Evolutionary conservation across 2,797 vertebrate genomes (phyloP).

Genomic region (Chelidonichthys spinosus): DNA sequence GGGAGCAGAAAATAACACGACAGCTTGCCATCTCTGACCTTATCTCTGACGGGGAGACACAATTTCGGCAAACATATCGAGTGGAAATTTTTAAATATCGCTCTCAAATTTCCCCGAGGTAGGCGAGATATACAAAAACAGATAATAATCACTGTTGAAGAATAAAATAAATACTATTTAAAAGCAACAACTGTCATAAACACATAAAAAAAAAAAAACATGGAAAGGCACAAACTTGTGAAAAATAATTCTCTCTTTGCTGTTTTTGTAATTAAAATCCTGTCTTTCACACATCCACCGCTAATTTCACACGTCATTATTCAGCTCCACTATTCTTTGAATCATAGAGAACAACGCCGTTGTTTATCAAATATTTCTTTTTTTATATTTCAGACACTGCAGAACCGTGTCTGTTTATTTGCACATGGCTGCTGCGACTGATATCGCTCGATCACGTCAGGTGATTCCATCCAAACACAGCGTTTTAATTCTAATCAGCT

Average conservation of each 20-base stretch:
- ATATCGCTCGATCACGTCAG: conserved; percentile 51
- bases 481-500: conserved; percentile 61
- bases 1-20: conserved; percentile 57
- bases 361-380: conserved; percentile 30
- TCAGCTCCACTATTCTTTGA: conserved; percentile 37
- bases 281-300: conserved; percentile 32
- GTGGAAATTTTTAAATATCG: conserved; percentile 23
- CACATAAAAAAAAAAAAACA: conserved; percentile 18
- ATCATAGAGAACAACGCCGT: conserved; percentile 28
- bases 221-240: conserved; percentile 18
- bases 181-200: conserved; percentile 24
- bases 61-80: conserved; percentile 19
- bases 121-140: conserved; percentile 7
- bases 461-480: conserved; percentile 64
- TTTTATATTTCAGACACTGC: conserved; percentile 28
- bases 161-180: conserved; percentile 19
- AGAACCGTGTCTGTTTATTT: conserved; percentile 28
- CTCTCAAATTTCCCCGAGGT: conserved; percentile 13
- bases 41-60: conserved; percentile 35
- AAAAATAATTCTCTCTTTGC: conserved; percentile 20
- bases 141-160: conserved; percentile 7
- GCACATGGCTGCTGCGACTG: conserved; percentile 44
- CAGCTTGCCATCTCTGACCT: conserved; percentile 46
- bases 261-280: conserved; percentile 30
- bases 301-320: conserved; percentile 39